Percentiles rank a stretch among this genome's conserved stretches.
phyloP scores from a whole-genome alignment of 1,140 invertebrate genomes.

The Neotoxoptera formosana region DNA sequence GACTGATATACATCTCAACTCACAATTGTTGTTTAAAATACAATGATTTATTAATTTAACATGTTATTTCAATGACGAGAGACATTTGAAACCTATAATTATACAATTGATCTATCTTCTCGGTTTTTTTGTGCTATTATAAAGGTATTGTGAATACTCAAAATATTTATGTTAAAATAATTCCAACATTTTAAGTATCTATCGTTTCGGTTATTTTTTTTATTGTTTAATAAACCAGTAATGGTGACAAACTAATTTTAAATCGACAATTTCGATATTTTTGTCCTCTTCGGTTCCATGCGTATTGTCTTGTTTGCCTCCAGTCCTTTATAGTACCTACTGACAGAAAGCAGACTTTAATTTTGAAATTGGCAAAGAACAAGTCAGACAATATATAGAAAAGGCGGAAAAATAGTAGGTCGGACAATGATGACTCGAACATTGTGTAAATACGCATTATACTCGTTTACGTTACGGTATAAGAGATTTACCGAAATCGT shows the following conservation, averaged over 20 bases:
- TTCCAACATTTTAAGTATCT: too few relatives aligned
- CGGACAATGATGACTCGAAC: background rate
- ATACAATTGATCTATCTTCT: background rate
- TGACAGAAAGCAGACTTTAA: background rate
- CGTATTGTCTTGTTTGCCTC: background rate
- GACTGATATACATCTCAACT: too few relatives aligned
- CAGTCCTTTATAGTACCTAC: too few relatives aligned
- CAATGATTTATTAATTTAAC: too few relatives aligned
- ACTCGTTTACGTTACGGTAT: background rate
- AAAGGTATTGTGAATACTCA: too few relatives aligned
- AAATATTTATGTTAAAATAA: too few relatives aligned
- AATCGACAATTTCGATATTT: background rate
- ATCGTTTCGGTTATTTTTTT: background rate
- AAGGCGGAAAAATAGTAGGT: background rate
- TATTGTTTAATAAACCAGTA: background rate
- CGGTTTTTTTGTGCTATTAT: background rate
- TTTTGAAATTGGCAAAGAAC: background rate
- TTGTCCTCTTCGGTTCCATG: background rate
- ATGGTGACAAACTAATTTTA: background rate
- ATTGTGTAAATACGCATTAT: conserved; percentile 8
- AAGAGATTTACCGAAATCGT: background rate
- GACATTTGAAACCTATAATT: background rate
- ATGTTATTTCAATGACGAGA: too few relatives aligned
- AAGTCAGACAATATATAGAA: background rate
- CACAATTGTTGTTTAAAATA: too few relatives aligned